Percentiles rank a stretch among this genome's conserved stretches.
Conservation (phyloP, 2,797 vertebrate genomes). For the Mormyrops boulengeri region DNA sequence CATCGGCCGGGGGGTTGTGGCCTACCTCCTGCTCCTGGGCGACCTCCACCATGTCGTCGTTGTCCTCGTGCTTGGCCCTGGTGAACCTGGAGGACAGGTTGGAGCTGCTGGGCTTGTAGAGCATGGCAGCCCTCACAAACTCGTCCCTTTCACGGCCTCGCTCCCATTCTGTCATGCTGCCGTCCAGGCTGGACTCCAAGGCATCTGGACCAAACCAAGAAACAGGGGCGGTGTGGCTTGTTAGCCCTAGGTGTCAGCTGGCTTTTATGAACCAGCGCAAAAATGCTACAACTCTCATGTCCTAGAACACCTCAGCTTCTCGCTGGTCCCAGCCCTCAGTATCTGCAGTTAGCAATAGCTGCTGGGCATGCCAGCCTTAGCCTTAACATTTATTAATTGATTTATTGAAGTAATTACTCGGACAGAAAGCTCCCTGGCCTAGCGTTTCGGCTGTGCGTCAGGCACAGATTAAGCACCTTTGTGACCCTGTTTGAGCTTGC, state of each 20-base stretch:
- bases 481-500: conserved; percentile 64
- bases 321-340: background rate
- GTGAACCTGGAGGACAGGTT: conserved; percentile 79
- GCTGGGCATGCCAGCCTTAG: background rate
- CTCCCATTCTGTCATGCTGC: conserved; percentile 82
- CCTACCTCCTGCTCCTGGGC: conserved; percentile 74
- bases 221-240: background rate
- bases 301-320: background rate
- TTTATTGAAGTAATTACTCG: background rate
- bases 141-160: conserved; percentile 78
- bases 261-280: background rate
- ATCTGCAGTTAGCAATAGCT: background rate
- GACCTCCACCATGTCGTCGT: conserved; percentile 70
- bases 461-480: conserved; percentile 58
- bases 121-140: conserved; percentile 74
- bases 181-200: conserved; percentile 68
- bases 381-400: background rate
- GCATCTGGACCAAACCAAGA: conserved; percentile 45
- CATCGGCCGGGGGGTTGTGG: background rate
- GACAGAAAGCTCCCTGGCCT: background rate
- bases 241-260: background rate
- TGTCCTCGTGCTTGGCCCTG: conserved; percentile 62
- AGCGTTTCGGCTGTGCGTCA: background rate
- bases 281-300: background rate
- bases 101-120: conserved; percentile 71